phyloP scores from a whole-genome alignment of 2,113 vertebrate genomes.

The Diadophis punctatus region DNA sequence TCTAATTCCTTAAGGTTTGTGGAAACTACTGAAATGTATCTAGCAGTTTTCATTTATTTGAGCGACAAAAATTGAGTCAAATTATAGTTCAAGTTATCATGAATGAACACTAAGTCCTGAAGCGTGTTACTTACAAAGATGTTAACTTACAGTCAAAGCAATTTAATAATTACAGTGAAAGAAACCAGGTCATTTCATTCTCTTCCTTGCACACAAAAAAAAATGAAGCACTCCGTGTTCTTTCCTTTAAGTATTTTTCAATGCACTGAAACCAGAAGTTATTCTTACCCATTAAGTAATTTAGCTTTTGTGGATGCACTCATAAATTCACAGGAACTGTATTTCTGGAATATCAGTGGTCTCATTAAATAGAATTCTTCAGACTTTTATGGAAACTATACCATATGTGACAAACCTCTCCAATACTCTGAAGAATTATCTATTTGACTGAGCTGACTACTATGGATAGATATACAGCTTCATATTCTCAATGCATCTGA shows the following conservation, averaged over 20 bases:
- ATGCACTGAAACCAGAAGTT: background rate
- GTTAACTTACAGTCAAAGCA: background rate
- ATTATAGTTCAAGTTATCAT: background rate
- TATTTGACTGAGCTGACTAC: background rate
- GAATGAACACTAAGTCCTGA: background rate
- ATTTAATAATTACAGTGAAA: background rate
- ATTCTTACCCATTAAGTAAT: background rate
- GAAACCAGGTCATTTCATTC: background rate
- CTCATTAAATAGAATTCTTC: background rate
- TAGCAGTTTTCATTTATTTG: background rate
- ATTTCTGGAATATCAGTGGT: background rate
- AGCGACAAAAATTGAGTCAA: background rate
- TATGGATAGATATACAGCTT: background rate
- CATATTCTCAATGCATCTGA: background rate
- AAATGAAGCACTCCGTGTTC: background rate
- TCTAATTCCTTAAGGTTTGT: background rate
- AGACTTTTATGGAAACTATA: background rate
- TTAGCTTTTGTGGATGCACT: background rate
- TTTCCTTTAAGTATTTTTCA: background rate
- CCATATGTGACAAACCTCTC: background rate
- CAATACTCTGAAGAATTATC: background rate
- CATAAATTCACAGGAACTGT: background rate
- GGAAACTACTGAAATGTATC: background rate
- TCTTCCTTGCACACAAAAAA: background rate
- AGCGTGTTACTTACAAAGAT: background rate